Conservation (phyloP, 1,140 invertebrate species). For the Bombyx mandarina region DNA sequence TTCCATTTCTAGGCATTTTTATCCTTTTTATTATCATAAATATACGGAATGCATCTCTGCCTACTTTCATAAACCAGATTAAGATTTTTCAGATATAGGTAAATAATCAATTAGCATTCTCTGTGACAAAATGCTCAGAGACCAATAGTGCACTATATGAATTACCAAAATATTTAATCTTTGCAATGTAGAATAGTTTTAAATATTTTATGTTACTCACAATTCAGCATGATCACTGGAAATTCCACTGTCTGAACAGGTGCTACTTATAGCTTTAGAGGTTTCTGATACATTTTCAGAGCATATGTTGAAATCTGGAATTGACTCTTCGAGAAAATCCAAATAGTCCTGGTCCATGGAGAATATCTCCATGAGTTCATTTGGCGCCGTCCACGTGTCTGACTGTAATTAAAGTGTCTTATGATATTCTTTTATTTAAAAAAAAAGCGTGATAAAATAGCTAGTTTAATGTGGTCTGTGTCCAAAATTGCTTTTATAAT, state of each 20-base stretch:
- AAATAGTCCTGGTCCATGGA: constrained; percentile 61
- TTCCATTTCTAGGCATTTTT: no score
- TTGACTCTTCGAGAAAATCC: constrained; percentile 54
- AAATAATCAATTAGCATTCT: no score
- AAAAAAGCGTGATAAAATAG: no score
- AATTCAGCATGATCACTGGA: constrained; percentile 68
- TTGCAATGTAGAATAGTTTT: background rate
- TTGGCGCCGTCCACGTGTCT: constrained; percentile 52
- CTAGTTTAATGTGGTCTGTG: no score
- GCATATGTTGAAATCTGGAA: constrained; percentile 51
- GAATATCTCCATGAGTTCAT: constrained; percentile 66
- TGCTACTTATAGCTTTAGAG: constrained; percentile 48
- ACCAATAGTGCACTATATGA: background rate
- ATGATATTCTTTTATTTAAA: background rate
- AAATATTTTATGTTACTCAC: constrained; percentile 36
- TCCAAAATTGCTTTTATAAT: no score
- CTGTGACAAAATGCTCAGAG: no score
- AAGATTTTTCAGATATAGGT: no score
- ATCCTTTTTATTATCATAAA: no score
- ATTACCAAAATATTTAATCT: background rate
- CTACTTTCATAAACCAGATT: no score
- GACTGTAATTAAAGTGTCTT: constrained; percentile 32
- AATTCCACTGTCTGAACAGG: constrained; percentile 65
- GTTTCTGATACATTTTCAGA: constrained; percentile 35
- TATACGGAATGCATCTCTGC: no score